A percentile compares a stretch with the other conserved stretches of the same genome.
Evolutionary conservation across 2,888 invertebrate species (phyloP).

Genomic region (Julus scanicus): DNA sequence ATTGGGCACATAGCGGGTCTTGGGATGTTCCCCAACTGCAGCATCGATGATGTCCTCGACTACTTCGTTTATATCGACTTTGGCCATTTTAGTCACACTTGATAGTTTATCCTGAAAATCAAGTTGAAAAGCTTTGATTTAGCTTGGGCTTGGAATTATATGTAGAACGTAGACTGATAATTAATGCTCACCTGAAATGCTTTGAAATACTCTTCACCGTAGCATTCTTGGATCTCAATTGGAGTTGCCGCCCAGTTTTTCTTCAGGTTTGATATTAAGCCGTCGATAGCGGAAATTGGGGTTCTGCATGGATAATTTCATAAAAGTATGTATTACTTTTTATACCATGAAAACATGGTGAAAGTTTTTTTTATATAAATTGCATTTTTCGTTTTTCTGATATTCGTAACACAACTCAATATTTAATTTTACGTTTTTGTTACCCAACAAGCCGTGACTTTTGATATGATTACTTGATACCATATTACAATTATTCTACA

Average conservation of each 20-base stretch:
- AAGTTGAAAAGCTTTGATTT: background rate
- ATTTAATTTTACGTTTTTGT: no score
- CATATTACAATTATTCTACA: no score
- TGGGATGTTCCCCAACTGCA: constrained; percentile 62
- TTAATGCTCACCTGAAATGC: constrained; percentile 61
- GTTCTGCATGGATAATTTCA: constrained; percentile 60
- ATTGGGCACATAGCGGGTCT: constrained; percentile 62
- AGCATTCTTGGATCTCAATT: constrained; percentile 62
- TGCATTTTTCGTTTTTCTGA: no score
- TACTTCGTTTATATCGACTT: constrained; percentile 62
- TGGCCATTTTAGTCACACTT: constrained; percentile 57
- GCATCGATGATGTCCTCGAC: constrained; percentile 64
- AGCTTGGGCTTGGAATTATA: background rate
- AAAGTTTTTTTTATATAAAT: no score
- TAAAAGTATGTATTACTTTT: no score
- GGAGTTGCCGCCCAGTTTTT: constrained; percentile 63
- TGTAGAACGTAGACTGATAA: background rate
- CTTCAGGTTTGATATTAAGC: constrained; percentile 60
- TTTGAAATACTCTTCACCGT: constrained; percentile 63
- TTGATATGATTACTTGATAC: background rate
- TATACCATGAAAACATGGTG: no score
- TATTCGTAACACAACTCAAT: no score
- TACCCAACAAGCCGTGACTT: background rate
- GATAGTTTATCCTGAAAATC: constrained; percentile 49
- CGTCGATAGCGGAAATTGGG: constrained; percentile 61